These are phyloP conservation scores for Otocyon megalotis DNA, from an alignment of 2,113 vertebrate genomes.

Conservation along the genomic window DNA sequence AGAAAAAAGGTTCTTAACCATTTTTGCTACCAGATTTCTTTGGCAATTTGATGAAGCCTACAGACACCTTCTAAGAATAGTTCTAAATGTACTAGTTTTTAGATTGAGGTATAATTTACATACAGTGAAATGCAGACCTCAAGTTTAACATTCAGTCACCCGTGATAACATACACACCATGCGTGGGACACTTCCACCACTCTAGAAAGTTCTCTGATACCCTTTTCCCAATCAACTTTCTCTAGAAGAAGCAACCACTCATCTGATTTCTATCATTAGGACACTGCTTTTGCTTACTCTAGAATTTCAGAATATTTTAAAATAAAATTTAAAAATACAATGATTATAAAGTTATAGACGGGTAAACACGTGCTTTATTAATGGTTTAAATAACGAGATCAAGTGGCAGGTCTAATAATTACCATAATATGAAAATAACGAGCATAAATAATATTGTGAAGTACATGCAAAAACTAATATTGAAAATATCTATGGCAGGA, in stretches of 20 bases:
- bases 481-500: background rate
- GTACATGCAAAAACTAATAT: background rate
- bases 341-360: background rate
- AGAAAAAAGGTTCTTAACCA: background rate
- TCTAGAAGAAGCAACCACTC: background rate
- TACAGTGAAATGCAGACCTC: background rate
- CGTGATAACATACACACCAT: background rate
- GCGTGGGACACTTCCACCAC: background rate
- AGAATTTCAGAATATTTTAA: background rate
- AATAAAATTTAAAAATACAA: background rate
- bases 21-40: background rate
- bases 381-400: background rate
- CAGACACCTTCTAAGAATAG: background rate
- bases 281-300: background rate
- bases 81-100: background rate
- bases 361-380: background rate
- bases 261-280: background rate
- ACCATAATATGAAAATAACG: background rate
- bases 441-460: background rate
- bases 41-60: background rate
- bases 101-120: background rate
- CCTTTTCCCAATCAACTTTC: background rate
- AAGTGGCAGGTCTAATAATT: background rate
- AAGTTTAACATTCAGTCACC: background rate
- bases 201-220: background rate